Evolutionary conservation across 2,888 invertebrate genomes (phyloP).

Genomic region (Platycnemis pennipes): DNA sequence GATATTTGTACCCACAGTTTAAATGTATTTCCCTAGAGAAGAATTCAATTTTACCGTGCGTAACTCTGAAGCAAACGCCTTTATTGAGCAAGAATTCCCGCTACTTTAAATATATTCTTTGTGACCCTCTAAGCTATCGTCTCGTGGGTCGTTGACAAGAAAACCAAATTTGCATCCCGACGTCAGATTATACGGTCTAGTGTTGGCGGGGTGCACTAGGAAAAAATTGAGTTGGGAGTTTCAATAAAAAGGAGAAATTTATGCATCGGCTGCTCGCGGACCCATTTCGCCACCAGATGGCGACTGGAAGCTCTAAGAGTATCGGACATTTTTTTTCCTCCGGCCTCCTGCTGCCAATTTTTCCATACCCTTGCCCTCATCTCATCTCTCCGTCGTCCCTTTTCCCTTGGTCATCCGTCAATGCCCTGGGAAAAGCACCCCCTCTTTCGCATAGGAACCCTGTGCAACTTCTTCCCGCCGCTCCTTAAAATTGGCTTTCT

Average conservation of each 20-base stretch:
- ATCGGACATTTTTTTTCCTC: constrained; percentile 23
- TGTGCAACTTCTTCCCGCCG: neutral
- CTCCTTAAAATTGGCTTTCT: constrained; percentile 49
- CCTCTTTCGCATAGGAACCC: neutral
- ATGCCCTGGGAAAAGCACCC: constrained; percentile 44
- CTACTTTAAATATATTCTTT: neutral
- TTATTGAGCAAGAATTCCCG: too few species aligned
- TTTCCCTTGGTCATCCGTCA: constrained; percentile 24
- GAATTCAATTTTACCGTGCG: too few species aligned
- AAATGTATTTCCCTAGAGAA: too few species aligned
- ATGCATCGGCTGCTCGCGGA: neutral
- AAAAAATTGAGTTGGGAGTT: neutral
- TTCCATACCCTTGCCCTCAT: neutral
- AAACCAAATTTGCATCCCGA: neutral
- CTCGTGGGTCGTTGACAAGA: neutral
- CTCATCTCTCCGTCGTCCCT: neutral
- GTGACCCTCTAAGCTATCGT: neutral
- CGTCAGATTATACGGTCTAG: neutral
- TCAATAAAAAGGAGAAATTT: neutral
- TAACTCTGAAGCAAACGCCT: too few species aligned
- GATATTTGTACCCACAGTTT: too few species aligned
- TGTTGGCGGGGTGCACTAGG: neutral
- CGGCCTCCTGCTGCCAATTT: neutral
- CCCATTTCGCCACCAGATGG: neutral
- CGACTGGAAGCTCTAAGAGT: neutral